phyloP scores from a whole-genome alignment of 2,888 invertebrate species.

The Nemotelus nigrinus region DNA sequence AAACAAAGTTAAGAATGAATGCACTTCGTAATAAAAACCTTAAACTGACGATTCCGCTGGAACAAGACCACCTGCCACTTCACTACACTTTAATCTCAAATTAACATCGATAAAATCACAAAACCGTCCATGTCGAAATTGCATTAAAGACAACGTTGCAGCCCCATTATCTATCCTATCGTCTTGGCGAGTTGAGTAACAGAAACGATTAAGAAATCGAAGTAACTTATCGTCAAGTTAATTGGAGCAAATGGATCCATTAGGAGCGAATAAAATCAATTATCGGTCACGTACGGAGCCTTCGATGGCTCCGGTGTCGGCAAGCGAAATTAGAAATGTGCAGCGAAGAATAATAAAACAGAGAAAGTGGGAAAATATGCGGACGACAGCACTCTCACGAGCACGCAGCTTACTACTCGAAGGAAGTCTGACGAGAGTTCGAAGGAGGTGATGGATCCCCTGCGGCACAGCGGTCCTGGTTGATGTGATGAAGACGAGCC shows the following conservation, averaged over 20 bases:
- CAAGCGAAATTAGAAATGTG: conserved; percentile 3
- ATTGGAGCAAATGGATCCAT: conserved; percentile 40
- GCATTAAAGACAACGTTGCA: background rate
- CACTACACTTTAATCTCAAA: background rate
- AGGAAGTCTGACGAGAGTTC: background rate
- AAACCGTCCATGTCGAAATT: background rate
- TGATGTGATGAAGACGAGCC: too few relatives aligned
- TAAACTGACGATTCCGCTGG: too few relatives aligned
- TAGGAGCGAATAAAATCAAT: conserved; percentile 35
- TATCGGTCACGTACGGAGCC: conserved; percentile 25
- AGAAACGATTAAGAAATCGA: conserved; percentile 34
- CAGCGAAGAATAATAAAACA: conserved; percentile 8
- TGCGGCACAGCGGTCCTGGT: too few relatives aligned
- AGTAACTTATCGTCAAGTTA: conserved; percentile 37
- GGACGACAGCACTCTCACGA: conserved; percentile 14
- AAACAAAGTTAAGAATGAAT: too few relatives aligned
- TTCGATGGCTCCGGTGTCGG: background rate
- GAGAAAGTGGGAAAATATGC: conserved; percentile 18
- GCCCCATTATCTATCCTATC: background rate
- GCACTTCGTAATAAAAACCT: too few relatives aligned
- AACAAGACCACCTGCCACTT: background rate
- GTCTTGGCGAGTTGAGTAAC: background rate
- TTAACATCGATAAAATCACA: conserved; percentile 3
- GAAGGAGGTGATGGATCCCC: background rate
- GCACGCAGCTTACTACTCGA: background rate